These are phyloP conservation scores for Bruchidius siliquastri DNA, from an alignment of 2,888 invertebrate species.

Conservation along the genomic window DNA sequence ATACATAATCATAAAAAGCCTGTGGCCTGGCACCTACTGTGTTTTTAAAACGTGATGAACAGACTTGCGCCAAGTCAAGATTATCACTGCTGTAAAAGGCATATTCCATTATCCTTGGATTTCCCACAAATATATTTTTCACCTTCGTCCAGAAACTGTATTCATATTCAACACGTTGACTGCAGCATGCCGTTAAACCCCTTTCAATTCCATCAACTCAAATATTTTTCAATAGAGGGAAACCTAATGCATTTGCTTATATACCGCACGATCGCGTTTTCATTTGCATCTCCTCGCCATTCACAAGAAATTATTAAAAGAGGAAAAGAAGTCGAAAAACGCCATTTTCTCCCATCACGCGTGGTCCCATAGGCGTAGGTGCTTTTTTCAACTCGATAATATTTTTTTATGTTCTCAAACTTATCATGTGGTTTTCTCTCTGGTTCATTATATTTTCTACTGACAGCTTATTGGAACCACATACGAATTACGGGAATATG, in stretches of 20 bases:
- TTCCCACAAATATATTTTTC: neutral
- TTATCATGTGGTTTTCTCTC: too few species aligned
- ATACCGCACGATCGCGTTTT: neutral
- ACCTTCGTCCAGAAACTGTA: neutral
- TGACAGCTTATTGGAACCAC: too few species aligned
- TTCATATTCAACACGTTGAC: neutral
- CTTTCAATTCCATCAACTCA: neutral
- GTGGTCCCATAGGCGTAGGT: neutral
- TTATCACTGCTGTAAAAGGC: neutral
- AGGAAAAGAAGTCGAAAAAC: neutral
- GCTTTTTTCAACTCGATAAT: too few species aligned
- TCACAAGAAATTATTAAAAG: neutral
- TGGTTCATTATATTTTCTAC: too few species aligned
- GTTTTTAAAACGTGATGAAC: too few species aligned
- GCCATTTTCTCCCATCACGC: neutral
- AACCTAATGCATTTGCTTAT: neutral
- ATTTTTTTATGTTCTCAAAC: too few species aligned
- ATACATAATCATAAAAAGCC: too few species aligned
- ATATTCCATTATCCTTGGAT: neutral
- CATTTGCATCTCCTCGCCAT: neutral
- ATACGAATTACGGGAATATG: too few species aligned
- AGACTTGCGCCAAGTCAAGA: neutral
- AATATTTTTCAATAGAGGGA: neutral
- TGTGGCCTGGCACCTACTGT: too few species aligned
- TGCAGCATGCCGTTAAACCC: neutral